Conservation (phyloP, 2,888 invertebrate species). For the Eupithecia insigniata region DNA sequence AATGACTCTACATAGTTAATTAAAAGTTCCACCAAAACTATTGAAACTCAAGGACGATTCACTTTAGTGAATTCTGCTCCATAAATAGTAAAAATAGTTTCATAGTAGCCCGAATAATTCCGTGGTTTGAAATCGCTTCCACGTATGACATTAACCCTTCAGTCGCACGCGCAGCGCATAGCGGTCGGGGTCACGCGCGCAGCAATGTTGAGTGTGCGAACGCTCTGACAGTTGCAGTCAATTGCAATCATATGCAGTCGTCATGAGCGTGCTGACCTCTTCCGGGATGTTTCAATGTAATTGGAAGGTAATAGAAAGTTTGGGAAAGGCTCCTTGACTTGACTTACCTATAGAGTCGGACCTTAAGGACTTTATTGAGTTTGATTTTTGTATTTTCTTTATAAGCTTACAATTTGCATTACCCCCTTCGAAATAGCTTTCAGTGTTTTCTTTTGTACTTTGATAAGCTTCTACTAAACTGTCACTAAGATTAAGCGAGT, state of each 20-base stretch:
- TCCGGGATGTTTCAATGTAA: slow-evolving; percentile 32
- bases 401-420: no score
- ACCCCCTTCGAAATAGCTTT: no score
- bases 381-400: background rate
- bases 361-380: background rate
- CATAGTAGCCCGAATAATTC: no score
- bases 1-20: no score
- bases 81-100: no score
- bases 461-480: background rate
- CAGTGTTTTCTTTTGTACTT: background rate
- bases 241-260: slow-evolving; percentile 9
- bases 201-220: slow-evolving; percentile 35
- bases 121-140: slow-evolving; percentile 21
- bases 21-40: no score
- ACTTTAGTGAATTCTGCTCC: no score
- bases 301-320: slow-evolving; percentile 15
- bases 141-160: slow-evolving; percentile 11
- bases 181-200: slow-evolving; percentile 43
- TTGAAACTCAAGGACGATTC: no score
- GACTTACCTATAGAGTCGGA: background rate
- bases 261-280: slow-evolving; percentile 9
- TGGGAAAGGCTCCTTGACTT: background rate
- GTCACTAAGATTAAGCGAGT: background rate
- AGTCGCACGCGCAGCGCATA: slow-evolving; percentile 25
- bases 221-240: slow-evolving; percentile 17